Conservation (phyloP, 1,140 invertebrate species). For the Conus betulinus region DNA sequence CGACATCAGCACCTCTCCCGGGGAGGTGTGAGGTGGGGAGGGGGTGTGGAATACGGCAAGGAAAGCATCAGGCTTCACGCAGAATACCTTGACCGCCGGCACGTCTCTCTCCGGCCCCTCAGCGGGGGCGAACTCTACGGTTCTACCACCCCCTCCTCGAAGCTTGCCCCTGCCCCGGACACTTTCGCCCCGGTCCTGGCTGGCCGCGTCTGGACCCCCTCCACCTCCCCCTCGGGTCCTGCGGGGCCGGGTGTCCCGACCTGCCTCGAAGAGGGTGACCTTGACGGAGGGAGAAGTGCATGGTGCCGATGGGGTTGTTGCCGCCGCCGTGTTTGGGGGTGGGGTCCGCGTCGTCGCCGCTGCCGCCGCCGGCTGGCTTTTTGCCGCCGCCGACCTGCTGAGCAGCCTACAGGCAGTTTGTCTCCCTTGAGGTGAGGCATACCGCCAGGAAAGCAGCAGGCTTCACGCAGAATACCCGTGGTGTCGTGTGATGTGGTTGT, state of each 20-base stretch:
- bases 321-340: neutral
- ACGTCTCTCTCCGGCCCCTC: neutral
- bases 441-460: too few species aligned
- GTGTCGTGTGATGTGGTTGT: too few species aligned
- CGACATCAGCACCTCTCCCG: too few species aligned
- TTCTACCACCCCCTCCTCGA: neutral
- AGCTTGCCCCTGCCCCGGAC: neutral
- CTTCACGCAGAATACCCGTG: too few species aligned
- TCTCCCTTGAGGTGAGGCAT: too few species aligned
- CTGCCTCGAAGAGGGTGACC: constrained; percentile 31
- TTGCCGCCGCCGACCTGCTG: neutral
- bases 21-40: too few species aligned
- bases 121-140: neutral
- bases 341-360: too few species aligned
- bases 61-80: neutral
- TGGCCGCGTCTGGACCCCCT: neutral
- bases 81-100: neutral
- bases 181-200: neutral
- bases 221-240: neutral
- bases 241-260: neutral
- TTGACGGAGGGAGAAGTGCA: constrained; percentile 39
- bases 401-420: neutral
- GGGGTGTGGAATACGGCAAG: neutral
- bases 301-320: constrained; percentile 20
- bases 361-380: too few species aligned